phyloP scores from a whole-genome alignment of 2,113 vertebrate genomes.

The Acinonyx jubatus region DNA sequence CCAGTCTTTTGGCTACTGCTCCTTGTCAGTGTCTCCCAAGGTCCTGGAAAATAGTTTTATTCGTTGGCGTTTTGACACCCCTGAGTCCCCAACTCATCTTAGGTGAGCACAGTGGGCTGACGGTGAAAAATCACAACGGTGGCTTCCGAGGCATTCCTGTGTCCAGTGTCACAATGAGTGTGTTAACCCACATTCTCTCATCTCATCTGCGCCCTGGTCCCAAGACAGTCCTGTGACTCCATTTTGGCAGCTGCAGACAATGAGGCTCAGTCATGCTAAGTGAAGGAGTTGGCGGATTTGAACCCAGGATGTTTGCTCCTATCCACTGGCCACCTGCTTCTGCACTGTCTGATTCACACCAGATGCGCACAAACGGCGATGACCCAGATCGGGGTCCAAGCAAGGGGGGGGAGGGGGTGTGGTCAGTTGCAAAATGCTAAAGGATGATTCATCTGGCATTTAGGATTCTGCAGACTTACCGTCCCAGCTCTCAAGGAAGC shows the following conservation, averaged over 20 bases:
- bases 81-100: not conserved
- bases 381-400: not conserved
- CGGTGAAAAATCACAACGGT: fast-evolving
- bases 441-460: not conserved
- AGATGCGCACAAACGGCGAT: not conserved
- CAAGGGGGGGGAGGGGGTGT: fast-evolving
- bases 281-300: not conserved
- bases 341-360: not conserved
- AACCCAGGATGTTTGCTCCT: not conserved
- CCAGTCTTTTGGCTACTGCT: not conserved
- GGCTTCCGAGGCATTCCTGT: not conserved
- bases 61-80: not conserved
- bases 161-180: fast-evolving
- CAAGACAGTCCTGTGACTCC: not conserved
- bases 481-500: not conserved
- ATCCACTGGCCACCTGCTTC: not conserved
- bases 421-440: not conserved
- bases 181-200: not conserved
- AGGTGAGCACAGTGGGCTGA: not conserved
- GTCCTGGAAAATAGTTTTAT: not conserved
- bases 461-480: not conserved
- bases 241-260: not conserved
- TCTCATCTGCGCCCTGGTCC: not conserved
- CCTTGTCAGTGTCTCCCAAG: not conserved
- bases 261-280: not conserved